Percentiles rank a stretch among this genome's conserved stretches.
Evolutionary conservation across 2,888 invertebrate species (phyloP).

Genomic region (Crossocerus cetratus): DNA sequence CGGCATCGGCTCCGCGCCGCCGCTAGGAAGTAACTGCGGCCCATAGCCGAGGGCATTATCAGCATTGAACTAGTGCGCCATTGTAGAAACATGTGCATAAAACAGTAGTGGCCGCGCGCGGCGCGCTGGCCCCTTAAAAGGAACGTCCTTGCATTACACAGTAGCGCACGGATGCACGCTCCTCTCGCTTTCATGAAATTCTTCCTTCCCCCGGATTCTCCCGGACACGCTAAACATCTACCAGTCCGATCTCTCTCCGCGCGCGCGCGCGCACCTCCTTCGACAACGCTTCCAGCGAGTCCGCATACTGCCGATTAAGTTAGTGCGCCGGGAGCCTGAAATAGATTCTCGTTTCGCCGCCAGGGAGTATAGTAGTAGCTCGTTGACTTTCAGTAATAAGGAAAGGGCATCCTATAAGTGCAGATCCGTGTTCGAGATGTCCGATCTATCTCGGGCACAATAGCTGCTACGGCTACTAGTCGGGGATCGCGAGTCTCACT

Average conservation of each 20-base stretch:
- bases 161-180: slow-evolving; percentile 50
- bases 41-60: slow-evolving; percentile 31
- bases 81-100: slow-evolving; percentile 53
- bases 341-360: slow-evolving; percentile 42
- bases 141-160: slow-evolving; percentile 55
- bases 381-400: slow-evolving; percentile 5
- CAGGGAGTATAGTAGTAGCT: neutral
- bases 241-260: slow-evolving; percentile 44
- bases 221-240: slow-evolving; percentile 46
- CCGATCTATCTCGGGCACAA: slow-evolving; percentile 3
- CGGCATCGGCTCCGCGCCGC: too few relatives aligned
- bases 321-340: slow-evolving; percentile 45
- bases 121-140: slow-evolving; percentile 44
- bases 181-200: slow-evolving; percentile 54
- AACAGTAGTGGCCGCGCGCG: slow-evolving; percentile 24
- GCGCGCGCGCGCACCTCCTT: neutral
- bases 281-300: slow-evolving; percentile 29
- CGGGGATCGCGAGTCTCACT: too few relatives aligned
- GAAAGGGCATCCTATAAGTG: slow-evolving; percentile 3
- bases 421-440: slow-evolving; percentile 2
- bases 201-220: slow-evolving; percentile 42
- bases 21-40: slow-evolving; percentile 47
- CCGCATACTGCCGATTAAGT: slow-evolving; percentile 49
- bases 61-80: slow-evolving; percentile 53
- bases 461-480: neutral